Base-by-base conservation (phyloP, 2,113 vertebrate species). In the Pelecanoides urinatrix region DNA sequence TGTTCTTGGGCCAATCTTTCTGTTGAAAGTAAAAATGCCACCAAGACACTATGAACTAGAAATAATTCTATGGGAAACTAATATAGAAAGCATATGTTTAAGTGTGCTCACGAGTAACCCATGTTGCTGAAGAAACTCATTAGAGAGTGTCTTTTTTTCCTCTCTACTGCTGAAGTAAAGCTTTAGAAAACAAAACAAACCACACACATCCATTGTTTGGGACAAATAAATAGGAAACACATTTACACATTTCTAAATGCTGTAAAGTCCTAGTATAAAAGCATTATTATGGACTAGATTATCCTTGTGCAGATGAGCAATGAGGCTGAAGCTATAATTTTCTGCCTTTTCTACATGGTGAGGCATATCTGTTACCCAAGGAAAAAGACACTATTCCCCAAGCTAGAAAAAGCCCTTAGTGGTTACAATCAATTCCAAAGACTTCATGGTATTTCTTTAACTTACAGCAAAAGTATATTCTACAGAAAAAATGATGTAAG, bases 1-100 rank as follows among this genome's bases (percentile, higher is more conserved):
- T 71, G 99, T 99, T 92, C 99, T 98, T 27, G 99, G 99, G 19
- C 99, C 99, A 83, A 99, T 99, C 81, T 99, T 98, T 89, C 99
- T 99, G 97, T 82, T 94, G 94, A 97, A 97, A 86, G 58, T 65
- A 94, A 94, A 97, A 96, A 77, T 30, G 18, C 38, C 32, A 87
- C 15, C 95, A 61, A 93, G 40, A 92, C 34, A 73, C n/a, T n/a
- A 38, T 1, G 8, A 95, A 58, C 19, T 61, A 38, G 25, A 78
- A 91, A 66, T 21, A 71, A 45, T 49, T 68, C 11, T 18, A 14
- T 10, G 6, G 36, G 13, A 92, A 92, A 47, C 27, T 66, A 74
- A 58, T 16, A 58, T 6, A 62, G n/a, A 45, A 0, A 81, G 55
- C 0, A 2, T 8, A 22, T 3, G 7, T 34, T 52, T 47, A 50